A percentile compares a stretch with the other conserved stretches of the same genome.
phyloP scores from a whole-genome alignment of 92 coral and sea anemone species.

The Heliopora coerulea region DNA sequence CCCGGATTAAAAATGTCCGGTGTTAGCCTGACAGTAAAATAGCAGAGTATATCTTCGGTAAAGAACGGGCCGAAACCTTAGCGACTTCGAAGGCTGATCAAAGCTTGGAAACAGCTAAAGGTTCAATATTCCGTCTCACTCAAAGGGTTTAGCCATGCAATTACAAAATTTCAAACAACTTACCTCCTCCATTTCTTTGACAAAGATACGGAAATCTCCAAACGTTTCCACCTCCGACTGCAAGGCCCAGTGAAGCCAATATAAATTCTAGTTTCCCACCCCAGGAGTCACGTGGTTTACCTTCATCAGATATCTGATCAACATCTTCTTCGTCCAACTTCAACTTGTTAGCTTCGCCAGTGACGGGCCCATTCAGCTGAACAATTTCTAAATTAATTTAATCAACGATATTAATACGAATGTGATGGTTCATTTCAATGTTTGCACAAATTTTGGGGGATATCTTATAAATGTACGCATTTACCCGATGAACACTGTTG shows the following conservation, averaged over 20 bases:
- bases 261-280: conserved; percentile 37
- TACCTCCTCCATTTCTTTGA: conserved; percentile 41
- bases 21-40: too few species aligned
- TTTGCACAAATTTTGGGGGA: too few species aligned
- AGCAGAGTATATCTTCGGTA: too few species aligned
- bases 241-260: conserved; percentile 33
- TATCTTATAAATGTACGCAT: too few species aligned
- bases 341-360: not conserved
- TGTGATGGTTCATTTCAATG: too few species aligned
- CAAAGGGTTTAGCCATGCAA: not conserved
- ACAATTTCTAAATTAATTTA: not conserved
- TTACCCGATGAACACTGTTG: too few species aligned
- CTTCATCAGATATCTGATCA: not conserved
- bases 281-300: conserved; percentile 17
- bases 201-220: conserved; percentile 39
- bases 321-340: not conserved
- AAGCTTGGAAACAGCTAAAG: too few species aligned
- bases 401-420: not conserved
- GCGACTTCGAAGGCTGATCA: too few species aligned
- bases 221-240: conserved; percentile 37
- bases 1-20: too few species aligned
- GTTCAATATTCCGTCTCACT: too few species aligned
- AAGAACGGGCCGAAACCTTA: too few species aligned
- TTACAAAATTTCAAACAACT: not conserved
- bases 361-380: not conserved